Evolutionary conservation across 2,797 vertebrate species (phyloP).

Genomic region (Gallinago nigripennis): DNA sequence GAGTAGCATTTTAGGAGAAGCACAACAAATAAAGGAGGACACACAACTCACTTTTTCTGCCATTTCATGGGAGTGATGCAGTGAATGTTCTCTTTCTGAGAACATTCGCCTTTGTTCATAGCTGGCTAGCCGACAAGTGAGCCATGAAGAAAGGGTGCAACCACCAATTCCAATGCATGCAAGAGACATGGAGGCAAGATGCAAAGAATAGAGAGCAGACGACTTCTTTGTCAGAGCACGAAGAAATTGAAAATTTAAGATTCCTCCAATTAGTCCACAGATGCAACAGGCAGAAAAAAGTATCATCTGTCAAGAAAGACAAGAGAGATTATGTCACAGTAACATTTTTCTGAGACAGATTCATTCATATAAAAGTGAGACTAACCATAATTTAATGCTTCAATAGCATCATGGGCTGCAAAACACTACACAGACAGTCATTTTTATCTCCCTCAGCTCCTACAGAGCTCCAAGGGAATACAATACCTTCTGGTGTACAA

Average conservation of each 20-base stretch:
- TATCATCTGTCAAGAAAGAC: constrained; percentile 88
- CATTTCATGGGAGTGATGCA: constrained; percentile 99
- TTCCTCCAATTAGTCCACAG: constrained; percentile 96
- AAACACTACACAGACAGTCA: not conserved
- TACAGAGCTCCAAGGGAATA: not conserved
- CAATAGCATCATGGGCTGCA: not conserved
- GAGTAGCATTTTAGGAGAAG: not conserved
- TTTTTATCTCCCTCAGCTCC: not conserved
- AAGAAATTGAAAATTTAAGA: constrained; percentile 98
- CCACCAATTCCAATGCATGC: constrained; percentile 94
- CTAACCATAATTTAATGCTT: not conserved
- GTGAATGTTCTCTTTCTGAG: constrained; percentile 94
- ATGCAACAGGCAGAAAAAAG: constrained; percentile 98
- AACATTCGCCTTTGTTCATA: constrained; percentile 99
- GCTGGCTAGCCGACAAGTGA: constrained; percentile 96
- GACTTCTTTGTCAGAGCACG: constrained; percentile 90
- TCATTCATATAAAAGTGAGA: not conserved
- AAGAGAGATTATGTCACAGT: constrained; percentile 24
- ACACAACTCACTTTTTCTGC: constrained; percentile 89
- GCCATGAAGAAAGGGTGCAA: constrained; percentile 95
- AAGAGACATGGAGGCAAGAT: constrained; percentile 93
- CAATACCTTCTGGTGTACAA: not conserved
- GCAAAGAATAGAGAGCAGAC: constrained; percentile 85
- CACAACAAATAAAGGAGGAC: constrained; percentile 9
- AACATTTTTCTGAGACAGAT: not conserved